Conservation (phyloP, 2,888 invertebrate genomes). For the Pachliopta kotzebuea region DNA sequence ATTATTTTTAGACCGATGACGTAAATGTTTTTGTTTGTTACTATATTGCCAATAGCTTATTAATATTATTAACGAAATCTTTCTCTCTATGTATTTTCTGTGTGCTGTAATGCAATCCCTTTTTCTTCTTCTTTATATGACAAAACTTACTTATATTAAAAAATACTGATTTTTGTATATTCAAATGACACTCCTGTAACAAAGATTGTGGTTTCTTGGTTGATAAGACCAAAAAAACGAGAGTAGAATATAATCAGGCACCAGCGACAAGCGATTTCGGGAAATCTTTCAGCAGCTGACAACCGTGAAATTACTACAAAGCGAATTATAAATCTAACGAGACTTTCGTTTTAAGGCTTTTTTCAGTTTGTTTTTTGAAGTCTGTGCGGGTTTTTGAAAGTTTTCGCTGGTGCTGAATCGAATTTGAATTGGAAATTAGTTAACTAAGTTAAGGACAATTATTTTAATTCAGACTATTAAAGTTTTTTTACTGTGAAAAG, state of each 20-base stretch:
- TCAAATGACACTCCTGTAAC: neutral
- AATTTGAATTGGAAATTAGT: neutral
- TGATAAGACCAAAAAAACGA: conserved; percentile 1
- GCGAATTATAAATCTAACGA: conserved; percentile 5
- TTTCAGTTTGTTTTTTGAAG: neutral
- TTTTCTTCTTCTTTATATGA: no score
- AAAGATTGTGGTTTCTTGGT: neutral
- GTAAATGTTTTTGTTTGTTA: no score
- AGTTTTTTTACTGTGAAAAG: no score
- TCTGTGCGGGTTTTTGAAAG: neutral
- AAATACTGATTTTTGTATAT: no score
- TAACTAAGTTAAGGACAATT: conserved; percentile 1
- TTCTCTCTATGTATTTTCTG: no score
- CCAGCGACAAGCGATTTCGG: conserved; percentile 6
- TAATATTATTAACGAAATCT: no score
- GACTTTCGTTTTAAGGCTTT: conserved; percentile 8
- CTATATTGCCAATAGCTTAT: no score
- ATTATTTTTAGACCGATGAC: no score
- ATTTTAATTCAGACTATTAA: neutral
- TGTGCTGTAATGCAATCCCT: no score
- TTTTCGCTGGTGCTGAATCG: neutral
- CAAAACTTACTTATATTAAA: no score
- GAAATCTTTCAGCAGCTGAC: conserved; percentile 16
- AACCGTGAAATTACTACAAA: conserved; percentile 19
- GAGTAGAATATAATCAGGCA: conserved; percentile 7